Evolutionary conservation across 2,888 invertebrate species (phyloP).

Genomic region (Epinotia demarniana): DNA sequence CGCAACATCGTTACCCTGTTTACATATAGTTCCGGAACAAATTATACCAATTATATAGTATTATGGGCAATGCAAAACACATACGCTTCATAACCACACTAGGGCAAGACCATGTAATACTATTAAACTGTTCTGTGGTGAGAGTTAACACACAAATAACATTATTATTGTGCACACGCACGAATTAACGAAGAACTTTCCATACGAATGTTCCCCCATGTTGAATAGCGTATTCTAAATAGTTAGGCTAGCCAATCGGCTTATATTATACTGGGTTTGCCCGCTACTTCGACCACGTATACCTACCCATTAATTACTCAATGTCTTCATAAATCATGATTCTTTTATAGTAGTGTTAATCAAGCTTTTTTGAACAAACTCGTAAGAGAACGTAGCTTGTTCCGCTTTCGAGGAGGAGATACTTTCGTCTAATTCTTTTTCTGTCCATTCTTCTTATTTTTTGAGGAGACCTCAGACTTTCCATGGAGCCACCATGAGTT

Average conservation of each 20-base stretch:
- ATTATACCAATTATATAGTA: not conserved
- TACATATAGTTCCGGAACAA: not conserved
- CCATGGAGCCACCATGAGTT: too few species aligned
- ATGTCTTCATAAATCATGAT: conserved; percentile 32
- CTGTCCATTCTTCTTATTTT: conserved; percentile 55
- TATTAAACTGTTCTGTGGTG: too few species aligned
- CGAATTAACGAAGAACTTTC: not conserved
- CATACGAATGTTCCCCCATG: too few species aligned
- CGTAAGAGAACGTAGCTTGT: conserved; percentile 72
- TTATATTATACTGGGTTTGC: too few species aligned
- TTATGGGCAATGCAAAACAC: not conserved
- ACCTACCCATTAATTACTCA: not conserved
- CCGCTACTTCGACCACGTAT: too few species aligned
- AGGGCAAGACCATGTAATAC: not conserved
- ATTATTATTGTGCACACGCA: not conserved
- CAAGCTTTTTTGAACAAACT: conserved; percentile 73
- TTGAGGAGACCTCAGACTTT: conserved; percentile 51
- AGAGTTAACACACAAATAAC: not conserved
- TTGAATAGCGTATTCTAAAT: too few species aligned
- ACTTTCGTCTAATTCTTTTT: conserved; percentile 69
- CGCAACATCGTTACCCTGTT: not conserved
- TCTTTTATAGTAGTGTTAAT: not conserved
- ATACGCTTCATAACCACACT: not conserved
- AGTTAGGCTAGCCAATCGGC: too few species aligned
- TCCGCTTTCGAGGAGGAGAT: conserved; percentile 75